Conservation (phyloP, 2,797 vertebrate genomes). For the Sebastes kiyomatsui region DNA sequence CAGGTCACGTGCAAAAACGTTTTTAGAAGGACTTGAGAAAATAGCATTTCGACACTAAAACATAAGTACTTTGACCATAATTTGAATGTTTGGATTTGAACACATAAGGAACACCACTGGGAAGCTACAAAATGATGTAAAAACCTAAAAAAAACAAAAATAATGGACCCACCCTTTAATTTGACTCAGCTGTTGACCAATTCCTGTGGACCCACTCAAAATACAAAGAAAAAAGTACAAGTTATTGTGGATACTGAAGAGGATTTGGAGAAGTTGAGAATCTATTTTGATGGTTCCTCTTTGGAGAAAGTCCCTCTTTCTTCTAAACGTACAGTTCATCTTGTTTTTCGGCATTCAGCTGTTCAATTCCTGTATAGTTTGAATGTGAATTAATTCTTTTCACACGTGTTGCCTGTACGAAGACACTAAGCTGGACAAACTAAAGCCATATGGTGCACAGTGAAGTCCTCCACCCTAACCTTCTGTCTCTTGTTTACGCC, state of each 20-base stretch:
- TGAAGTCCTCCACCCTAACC: slow-evolving; percentile 24
- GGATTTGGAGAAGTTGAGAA: slow-evolving; percentile 51
- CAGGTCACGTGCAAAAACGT: too few species aligned
- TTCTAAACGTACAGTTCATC: slow-evolving; percentile 12
- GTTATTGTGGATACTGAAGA: slow-evolving; percentile 8
- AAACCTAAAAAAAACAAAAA: neutral
- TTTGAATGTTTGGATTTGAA: too few species aligned
- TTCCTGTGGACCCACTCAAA: slow-evolving; percentile 41
- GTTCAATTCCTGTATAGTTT: neutral
- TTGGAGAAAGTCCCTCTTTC: slow-evolving; percentile 54
- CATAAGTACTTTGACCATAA: too few species aligned
- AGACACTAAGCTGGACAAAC: slow-evolving; percentile 37
- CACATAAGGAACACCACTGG: too few species aligned
- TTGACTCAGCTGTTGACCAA: slow-evolving; percentile 28
- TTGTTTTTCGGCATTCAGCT: neutral
- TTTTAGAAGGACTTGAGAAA: too few species aligned
- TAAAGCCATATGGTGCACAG: slow-evolving; percentile 35
- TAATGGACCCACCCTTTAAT: slow-evolving; percentile 1
- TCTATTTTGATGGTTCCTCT: slow-evolving; percentile 68
- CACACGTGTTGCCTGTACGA: slow-evolving; percentile 3
- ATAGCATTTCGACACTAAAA: too few species aligned
- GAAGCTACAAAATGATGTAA: neutral
- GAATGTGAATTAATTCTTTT: slow-evolving; percentile 2
- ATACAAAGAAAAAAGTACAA: slow-evolving; percentile 42
- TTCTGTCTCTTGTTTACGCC: slow-evolving; percentile 47